Conservation (phyloP, 2,113 vertebrate genomes). For the Thymallus thymallus region DNA sequence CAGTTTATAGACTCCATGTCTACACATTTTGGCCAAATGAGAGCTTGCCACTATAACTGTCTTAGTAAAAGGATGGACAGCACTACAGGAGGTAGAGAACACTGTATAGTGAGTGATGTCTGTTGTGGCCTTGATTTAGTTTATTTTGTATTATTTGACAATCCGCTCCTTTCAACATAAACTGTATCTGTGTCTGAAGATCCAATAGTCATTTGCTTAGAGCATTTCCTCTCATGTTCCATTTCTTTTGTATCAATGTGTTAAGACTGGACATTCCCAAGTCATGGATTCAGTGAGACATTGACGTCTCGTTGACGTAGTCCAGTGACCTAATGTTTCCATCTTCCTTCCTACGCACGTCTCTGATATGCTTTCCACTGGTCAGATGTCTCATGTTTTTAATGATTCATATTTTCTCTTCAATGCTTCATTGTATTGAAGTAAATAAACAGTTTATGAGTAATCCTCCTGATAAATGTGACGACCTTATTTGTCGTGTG, state of each 20-base stretch:
- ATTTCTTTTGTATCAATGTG: background rate
- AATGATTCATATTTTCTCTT: background rate
- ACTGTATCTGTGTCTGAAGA: too few relatives aligned
- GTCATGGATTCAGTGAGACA: conserved; percentile 18
- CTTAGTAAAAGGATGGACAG: background rate
- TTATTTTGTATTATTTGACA: too few relatives aligned
- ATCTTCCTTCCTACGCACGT: conserved; percentile 29
- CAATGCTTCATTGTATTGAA: background rate
- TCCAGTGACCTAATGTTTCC: conserved; percentile 57
- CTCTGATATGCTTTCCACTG: conserved; percentile 12
- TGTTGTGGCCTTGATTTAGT: too few relatives aligned
- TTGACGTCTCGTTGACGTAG: conserved; percentile 59
- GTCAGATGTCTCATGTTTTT: conserved; percentile 16
- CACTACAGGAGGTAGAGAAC: background rate
- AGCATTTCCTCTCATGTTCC: background rate
- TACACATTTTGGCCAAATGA: background rate
- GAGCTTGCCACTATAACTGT: background rate
- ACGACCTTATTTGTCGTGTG: too few relatives aligned
- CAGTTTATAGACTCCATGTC: background rate
- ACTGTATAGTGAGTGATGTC: background rate
- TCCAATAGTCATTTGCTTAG: too few relatives aligned
- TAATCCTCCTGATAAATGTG: too few relatives aligned
- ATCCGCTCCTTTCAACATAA: too few relatives aligned
- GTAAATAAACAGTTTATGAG: too few relatives aligned
- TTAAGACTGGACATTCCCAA: conserved; percentile 36